phyloP scores from a whole-genome alignment of 1,140 invertebrate genomes.

The Drosophila arizonae region DNA sequence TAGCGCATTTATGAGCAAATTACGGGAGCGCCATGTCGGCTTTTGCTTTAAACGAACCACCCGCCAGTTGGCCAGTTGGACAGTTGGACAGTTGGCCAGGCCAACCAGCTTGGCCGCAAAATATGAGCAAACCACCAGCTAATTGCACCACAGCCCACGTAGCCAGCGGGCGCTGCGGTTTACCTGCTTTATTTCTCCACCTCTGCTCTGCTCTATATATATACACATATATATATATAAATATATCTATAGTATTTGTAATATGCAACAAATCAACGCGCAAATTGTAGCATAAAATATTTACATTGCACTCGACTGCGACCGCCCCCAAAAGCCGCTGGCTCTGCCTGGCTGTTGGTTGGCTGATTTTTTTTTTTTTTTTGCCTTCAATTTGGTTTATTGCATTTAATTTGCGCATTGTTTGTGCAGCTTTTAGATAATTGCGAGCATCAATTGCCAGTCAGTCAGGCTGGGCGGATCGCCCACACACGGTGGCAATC shows the following conservation, averaged over 20 bases:
- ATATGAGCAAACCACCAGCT: constrained; percentile 51
- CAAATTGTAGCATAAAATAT: constrained; percentile 79
- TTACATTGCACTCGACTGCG: constrained; percentile 49
- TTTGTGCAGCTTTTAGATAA: constrained; percentile 74
- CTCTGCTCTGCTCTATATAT: background rate
- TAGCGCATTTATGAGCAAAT: constrained; percentile 77
- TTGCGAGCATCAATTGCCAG: constrained; percentile 73
- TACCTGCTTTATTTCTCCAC: background rate
- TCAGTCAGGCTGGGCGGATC: constrained; percentile 22
- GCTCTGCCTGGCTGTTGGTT: background rate
- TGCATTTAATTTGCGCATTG: constrained; percentile 78
- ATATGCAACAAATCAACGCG: constrained; percentile 78
- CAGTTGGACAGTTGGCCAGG: background rate
- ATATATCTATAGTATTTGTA: constrained; percentile 30
- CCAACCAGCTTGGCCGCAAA: constrained; percentile 54
- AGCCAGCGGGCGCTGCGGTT: constrained; percentile 53
- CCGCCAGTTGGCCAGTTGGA: constrained; percentile 10
- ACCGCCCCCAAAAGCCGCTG: constrained; percentile 1
- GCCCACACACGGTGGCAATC: constrained; percentile 64
- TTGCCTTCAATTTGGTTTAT: constrained; percentile 57
- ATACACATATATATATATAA: background rate
- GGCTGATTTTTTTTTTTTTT: background rate
- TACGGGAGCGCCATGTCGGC: constrained; percentile 67
- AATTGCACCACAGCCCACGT: constrained; percentile 77
- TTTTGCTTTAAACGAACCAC: constrained; percentile 28